These are phyloP conservation scores for Drosophila cyrtoloma DNA, from an alignment of 2,888 invertebrate species.

Conservation along the genomic window DNA sequence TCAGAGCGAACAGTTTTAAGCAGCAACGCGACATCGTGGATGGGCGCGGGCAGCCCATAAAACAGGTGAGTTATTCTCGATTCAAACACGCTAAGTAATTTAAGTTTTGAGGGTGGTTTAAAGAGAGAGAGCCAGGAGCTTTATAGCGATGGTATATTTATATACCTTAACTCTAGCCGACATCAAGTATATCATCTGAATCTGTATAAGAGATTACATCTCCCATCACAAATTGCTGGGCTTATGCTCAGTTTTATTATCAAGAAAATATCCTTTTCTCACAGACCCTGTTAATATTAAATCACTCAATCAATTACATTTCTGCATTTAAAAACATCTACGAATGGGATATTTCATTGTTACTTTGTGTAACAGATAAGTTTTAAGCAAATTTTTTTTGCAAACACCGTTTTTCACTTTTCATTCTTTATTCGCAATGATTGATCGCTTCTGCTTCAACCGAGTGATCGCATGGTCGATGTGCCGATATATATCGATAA, in stretches of 20 bases:
- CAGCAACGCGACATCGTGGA: slow-evolving; percentile 62
- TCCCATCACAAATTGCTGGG: neutral
- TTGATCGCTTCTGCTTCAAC: no score
- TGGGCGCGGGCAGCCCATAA: slow-evolving; percentile 54
- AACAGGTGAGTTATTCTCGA: slow-evolving; percentile 56
- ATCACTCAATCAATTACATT: no score
- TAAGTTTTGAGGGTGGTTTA: neutral
- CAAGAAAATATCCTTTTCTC: neutral
- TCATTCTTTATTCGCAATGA: no score
- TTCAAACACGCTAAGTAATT: neutral
- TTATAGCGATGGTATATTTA: neutral
- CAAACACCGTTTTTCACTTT: no score
- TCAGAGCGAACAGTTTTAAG: slow-evolving; percentile 56
- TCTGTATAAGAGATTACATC: neutral
- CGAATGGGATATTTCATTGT: no score
- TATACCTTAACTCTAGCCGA: neutral
- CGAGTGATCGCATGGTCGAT: neutral
- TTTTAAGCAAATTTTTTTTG: no score
- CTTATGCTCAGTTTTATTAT: neutral
- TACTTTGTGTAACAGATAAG: no score
- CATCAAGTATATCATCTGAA: neutral
- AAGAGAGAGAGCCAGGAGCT: neutral
- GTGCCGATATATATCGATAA: neutral
- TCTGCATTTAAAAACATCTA: no score
- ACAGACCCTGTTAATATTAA: neutral